Evolutionary conservation across 2,113 vertebrate species (phyloP), one percentile per base, ranked within the genome.

Genomic region (Heterotis niloticus): DNA sequence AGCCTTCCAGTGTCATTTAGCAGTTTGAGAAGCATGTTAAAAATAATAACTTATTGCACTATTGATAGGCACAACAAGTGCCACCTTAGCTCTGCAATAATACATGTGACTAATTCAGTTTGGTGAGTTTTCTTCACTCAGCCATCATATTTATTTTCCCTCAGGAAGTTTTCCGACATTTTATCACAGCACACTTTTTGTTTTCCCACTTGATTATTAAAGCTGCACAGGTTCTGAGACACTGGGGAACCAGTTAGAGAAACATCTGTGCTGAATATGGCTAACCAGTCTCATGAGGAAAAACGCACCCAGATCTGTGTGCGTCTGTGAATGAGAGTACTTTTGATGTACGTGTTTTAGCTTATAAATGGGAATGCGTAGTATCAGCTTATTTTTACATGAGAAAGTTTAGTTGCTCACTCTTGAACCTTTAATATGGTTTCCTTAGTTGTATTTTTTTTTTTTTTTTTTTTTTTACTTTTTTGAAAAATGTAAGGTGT

Each of bases 151-250:
- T 75, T 80, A 51, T 67, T 64, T 75, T 56, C 52, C 71, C 62
- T 75, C 71, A 80, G 78, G 78, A 80, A 80, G 28, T 59, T 56
- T 75, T 67, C 64, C 34, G 17, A 64, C 34, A 44, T 10, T 28
- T 56, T 54, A 59, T 17, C 51, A 5, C 34, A 71, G 29, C 51
- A 51, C 18, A 52, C 14, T 24, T 18, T 20, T 71, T 51, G 9
- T 16, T 71, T 71, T 51, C 14, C 29, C 34, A 16, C 17, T 71
- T 44, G 44, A 11, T 62, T 5, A 20, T 44, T n/a, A 10, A 57
- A 69, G 51, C 23, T 18, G 23, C 14, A 14, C 52, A 51, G 44
- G 69, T 23, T 72, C 11, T 52, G 34, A n/a, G 14, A 23, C 51
- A 44, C 23, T 9, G 5, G 69, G 20, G 51, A 72, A 12, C 20